Base-by-base conservation (phyloP, 2,888 invertebrate species). In the Isoperla grammatica region DNA sequence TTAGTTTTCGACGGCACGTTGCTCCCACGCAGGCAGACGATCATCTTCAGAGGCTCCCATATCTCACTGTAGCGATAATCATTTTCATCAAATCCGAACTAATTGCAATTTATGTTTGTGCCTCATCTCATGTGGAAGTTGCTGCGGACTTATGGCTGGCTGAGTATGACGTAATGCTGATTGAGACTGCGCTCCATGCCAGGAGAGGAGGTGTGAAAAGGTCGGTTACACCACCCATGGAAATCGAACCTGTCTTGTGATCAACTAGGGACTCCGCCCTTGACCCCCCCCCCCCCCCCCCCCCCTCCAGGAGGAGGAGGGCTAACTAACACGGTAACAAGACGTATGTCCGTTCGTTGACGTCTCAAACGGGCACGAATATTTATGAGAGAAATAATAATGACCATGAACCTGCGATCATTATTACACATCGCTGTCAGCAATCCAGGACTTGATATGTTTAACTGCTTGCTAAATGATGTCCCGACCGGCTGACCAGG, bases 381-480 rank as follows among this genome's bases (percentile, higher is more conserved):
- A 55, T 59, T 59, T 59, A 59, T 59, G 59, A 55, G 59, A 19
- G 45, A 59, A 59, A 55, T 45, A 54, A 55, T 59, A 59, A 59
- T 59, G 59, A 22, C 59, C 59, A 55, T 55, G 59, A 59, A 50
- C 59, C 55, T 45, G 45, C 45, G 59, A 35, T 45, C 59, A 59
- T 59, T 45, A 59, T 55, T 59, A 54, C 59, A 59, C 55, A 59
- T 59, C 55, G 59, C 59, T 59, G 59, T 59, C 59, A 59, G 54
- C 19, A 29, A 37, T 45, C 40, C 42, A 39, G 13, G 39, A 19
- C 54, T 54, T 40, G 23, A 54, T 54, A 39, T 45, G 45, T 59
- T 59, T 59, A 59, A 59, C 59, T 43, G 53, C 45, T 46, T 54
- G 59, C 45, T 59, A 59, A 59, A 59, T 29, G 45, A 55, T 55